A percentile compares a stretch with the other conserved stretches of the same genome.
phyloP scores from a whole-genome alignment of 2,113 vertebrate genomes.

The Dipodomys stephensi region DNA sequence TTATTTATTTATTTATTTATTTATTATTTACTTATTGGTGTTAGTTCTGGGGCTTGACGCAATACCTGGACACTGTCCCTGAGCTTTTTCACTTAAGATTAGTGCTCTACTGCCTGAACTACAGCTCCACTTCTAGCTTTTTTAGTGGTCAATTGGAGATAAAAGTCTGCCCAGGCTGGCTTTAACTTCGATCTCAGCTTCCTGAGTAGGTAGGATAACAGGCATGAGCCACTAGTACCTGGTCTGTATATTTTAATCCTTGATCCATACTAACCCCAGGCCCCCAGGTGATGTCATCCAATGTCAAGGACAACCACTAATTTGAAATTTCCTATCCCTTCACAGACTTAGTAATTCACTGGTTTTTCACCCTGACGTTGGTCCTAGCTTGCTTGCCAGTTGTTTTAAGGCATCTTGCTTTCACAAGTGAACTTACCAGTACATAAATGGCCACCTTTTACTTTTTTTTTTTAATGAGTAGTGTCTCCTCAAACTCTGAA shows the following conservation, averaged over 20 bases:
- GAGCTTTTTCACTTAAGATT: too few species aligned
- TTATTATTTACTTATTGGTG: too few species aligned
- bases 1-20: too few species aligned
- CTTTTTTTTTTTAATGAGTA: not conserved
- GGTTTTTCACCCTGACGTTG: not conserved
- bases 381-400: not conserved
- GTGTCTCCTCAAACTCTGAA: not conserved
- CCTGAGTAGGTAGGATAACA: too few species aligned
- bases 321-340: slow-evolving; percentile 17
- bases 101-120: too few species aligned
- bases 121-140: too few species aligned
- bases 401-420: not conserved
- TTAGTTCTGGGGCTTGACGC: too few species aligned
- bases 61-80: too few species aligned
- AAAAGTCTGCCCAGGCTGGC: too few species aligned
- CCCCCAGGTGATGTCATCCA: not conserved
- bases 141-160: too few species aligned
- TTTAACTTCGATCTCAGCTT: too few species aligned
- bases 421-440: not conserved
- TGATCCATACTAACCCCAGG: not conserved
- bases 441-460: not conserved
- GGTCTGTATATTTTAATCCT: not conserved
- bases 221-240: too few species aligned
- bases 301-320: not conserved
- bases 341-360: not conserved